These are phyloP conservation scores for Drosophila greeni DNA, from an alignment of 2,888 invertebrate genomes.

Conservation along the genomic window DNA sequence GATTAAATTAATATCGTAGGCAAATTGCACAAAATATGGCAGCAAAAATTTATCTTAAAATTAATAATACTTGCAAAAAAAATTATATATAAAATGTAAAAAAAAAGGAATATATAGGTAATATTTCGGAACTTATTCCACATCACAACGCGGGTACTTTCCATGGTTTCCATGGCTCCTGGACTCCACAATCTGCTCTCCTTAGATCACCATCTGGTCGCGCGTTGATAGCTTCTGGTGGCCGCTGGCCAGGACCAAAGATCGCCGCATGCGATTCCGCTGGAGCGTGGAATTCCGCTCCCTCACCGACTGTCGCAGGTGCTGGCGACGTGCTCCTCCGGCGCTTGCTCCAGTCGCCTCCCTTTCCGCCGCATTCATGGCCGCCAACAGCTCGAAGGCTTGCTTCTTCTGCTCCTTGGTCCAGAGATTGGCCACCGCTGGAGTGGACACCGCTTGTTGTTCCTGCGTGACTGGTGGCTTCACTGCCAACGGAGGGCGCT, in stretches of 20 bases:
- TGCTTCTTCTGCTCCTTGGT: slow-evolving; percentile 76
- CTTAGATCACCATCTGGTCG: slow-evolving; percentile 64
- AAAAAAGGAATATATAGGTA: slow-evolving; percentile 30
- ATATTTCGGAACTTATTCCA: slow-evolving; percentile 62
- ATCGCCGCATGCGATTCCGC: slow-evolving; percentile 69
- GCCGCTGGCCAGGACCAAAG: slow-evolving; percentile 51
- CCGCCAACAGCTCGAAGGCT: slow-evolving; percentile 77
- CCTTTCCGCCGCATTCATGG: slow-evolving; percentile 75
- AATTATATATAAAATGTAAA: slow-evolving; percentile 18
- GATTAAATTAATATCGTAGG: slow-evolving; percentile 26
- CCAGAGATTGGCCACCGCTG: slow-evolving; percentile 71
- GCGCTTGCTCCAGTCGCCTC: slow-evolving; percentile 29
- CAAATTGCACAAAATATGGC: slow-evolving; percentile 55
- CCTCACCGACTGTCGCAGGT: slow-evolving; percentile 71
- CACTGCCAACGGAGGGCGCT: slow-evolving; percentile 51
- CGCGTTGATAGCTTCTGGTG: slow-evolving; percentile 46
- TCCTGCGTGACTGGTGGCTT: slow-evolving; percentile 39
- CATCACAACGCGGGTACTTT: slow-evolving; percentile 61
- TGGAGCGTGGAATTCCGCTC: slow-evolving; percentile 71
- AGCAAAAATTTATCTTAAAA: slow-evolving; percentile 26
- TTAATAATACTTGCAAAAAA: slow-evolving; percentile 33
- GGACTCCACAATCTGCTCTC: neutral
- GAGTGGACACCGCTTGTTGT: slow-evolving; percentile 19
- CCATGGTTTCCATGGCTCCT: slow-evolving; percentile 35
- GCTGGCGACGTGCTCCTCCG: slow-evolving; percentile 57